Percentiles rank a stretch among this genome's conserved stretches.
phyloP scores from a whole-genome alignment of 2,797 vertebrate genomes.

The Intellagama lesueurii region DNA sequence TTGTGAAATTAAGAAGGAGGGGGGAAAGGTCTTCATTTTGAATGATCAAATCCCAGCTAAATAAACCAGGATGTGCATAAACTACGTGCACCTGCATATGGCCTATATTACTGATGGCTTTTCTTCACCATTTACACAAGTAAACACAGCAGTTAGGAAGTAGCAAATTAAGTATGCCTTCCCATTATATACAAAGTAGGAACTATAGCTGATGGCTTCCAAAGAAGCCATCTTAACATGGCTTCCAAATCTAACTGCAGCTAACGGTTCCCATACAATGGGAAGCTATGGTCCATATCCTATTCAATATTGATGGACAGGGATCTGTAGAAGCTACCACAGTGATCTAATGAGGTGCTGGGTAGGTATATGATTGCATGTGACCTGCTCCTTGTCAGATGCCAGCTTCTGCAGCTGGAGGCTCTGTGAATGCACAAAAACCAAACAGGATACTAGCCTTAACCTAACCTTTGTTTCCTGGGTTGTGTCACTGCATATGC shows the following conservation, averaged over 20 bases:
- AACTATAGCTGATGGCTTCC: not conserved
- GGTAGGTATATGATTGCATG: too few relatives aligned
- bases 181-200: not conserved
- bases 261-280: not conserved
- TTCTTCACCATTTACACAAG: not conserved
- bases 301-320: too few relatives aligned
- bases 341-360: too few relatives aligned
- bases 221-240: not conserved
- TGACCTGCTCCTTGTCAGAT: too few relatives aligned
- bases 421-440: too few relatives aligned
- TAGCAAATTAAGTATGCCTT: not conserved
- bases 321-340: too few relatives aligned
- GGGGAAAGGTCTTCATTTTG: slow-evolving; percentile 58
- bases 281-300: not conserved
- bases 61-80: not conserved
- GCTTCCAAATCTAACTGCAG: not conserved
- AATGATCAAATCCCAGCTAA: not conserved
- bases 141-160: not conserved
- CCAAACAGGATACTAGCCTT: too few relatives aligned
- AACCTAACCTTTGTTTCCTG: not conserved
- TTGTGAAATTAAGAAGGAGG: slow-evolving; percentile 73
- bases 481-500: not conserved
- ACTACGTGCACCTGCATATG: not conserved
- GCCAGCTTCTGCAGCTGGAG: too few relatives aligned
- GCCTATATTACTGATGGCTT: not conserved